phyloP scores from a whole-genome alignment of 2,888 invertebrate species.

The Aquatica leii region DNA sequence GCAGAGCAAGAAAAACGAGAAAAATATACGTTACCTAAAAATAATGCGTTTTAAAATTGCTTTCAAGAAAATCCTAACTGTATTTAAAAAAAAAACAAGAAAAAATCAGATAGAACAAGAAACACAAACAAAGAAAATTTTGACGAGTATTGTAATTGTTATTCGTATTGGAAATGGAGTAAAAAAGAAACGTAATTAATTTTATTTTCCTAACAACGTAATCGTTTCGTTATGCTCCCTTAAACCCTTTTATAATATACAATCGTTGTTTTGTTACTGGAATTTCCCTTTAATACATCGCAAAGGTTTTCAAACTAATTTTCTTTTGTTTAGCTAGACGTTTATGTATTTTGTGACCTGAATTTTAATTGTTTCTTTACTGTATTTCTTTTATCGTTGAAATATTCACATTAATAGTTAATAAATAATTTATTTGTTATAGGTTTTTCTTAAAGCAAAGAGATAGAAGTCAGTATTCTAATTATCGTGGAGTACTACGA shows the following conservation, averaged over 20 bases:
- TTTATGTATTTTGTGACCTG: slow-evolving; percentile 18
- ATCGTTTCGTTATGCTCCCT: slow-evolving; percentile 20
- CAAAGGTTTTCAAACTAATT: slow-evolving; percentile 21
- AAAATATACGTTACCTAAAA: slow-evolving; percentile 6
- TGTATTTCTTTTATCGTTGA: no score
- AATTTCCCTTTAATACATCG: slow-evolving; percentile 4
- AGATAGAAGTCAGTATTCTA: no score
- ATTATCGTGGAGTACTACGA: no score
- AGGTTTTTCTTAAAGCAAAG: no score
- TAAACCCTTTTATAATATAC: slow-evolving; percentile 18
- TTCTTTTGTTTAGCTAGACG: slow-evolving; percentile 16
- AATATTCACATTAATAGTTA: no score
- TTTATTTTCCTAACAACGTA: slow-evolving; percentile 17
- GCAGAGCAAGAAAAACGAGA: slow-evolving; percentile 17
- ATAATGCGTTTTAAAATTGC: slow-evolving; percentile 21
- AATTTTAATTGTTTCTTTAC: slow-evolving; percentile 22
- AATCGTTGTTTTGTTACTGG: slow-evolving; percentile 10
- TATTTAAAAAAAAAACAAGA: no score
- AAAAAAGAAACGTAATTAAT: slow-evolving; percentile 19
- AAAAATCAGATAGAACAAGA: not conserved
- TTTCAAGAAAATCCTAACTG: slow-evolving; percentile 1
- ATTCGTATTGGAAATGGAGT: not conserved
- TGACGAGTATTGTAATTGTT: no score
- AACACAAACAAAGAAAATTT: not conserved
- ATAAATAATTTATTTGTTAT: no score